Percentiles rank a stretch among this genome's conserved stretches.
These are phyloP conservation scores for Campylorhamphus procurvoides DNA, from an alignment of 2,113 vertebrate species.

Conservation along the genomic window DNA sequence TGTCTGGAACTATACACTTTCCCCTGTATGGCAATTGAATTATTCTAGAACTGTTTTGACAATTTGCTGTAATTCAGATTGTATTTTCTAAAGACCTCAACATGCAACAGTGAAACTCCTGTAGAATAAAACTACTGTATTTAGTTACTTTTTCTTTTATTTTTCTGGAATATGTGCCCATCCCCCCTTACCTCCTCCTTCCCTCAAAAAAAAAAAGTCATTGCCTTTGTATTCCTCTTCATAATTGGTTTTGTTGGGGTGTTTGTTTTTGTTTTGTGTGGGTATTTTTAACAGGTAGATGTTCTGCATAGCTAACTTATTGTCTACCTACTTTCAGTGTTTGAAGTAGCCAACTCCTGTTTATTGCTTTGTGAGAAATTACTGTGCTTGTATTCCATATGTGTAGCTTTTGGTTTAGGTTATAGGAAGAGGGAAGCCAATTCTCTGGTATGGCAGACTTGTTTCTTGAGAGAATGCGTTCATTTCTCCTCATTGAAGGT, in stretches of 20 bases:
- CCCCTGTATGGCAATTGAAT: background rate
- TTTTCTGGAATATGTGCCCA: background rate
- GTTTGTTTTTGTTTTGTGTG: background rate
- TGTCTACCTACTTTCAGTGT: background rate
- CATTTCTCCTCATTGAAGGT: background rate
- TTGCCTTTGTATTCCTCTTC: background rate
- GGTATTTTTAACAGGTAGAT: background rate
- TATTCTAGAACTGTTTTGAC: conserved; percentile 6
- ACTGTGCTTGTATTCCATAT: background rate
- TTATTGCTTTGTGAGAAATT: background rate
- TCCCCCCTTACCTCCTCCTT: background rate
- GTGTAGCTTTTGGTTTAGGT: background rate
- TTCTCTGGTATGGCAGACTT: background rate
- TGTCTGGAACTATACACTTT: background rate
- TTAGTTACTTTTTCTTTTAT: background rate
- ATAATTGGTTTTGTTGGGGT: background rate
- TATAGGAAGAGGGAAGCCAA: background rate
- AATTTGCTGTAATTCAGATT: background rate
- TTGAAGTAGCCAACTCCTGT: background rate
- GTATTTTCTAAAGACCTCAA: background rate
- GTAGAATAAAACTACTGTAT: background rate
- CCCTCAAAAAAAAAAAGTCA: background rate
- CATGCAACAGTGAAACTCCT: background rate
- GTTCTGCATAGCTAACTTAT: background rate
- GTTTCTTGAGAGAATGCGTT: background rate